These are phyloP conservation scores for Muricea muricata DNA, from an alignment of 92 coral and sea anemone species.

Conservation along the genomic window DNA sequence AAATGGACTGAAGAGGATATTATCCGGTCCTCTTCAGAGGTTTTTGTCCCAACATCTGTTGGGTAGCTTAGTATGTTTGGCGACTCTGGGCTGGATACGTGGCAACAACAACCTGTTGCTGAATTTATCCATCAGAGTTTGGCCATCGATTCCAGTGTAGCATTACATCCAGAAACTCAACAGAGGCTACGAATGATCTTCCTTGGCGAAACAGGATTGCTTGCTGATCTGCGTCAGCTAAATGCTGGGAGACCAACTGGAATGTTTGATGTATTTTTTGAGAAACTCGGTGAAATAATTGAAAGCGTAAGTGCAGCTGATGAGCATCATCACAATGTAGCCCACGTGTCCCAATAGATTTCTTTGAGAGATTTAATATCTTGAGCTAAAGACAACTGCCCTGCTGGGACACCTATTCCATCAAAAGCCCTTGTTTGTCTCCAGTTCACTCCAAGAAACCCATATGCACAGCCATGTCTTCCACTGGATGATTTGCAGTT, in stretches of 20 bases:
- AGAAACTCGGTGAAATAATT: neutral
- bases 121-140: slow-evolving; percentile 54
- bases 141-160: slow-evolving; percentile 57
- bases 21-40: neutral
- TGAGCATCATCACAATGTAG: slow-evolving; percentile 54
- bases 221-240: slow-evolving; percentile 46
- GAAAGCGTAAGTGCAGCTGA: slow-evolving; percentile 38
- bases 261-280: slow-evolving; percentile 33
- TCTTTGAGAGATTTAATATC: slow-evolving; percentile 37
- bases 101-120: too few relatives aligned
- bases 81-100: too few relatives aligned
- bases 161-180: slow-evolving; percentile 57
- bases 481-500: slow-evolving; percentile 32
- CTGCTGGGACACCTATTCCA: slow-evolving; percentile 45
- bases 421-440: slow-evolving; percentile 41
- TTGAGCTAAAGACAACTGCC: slow-evolving; percentile 18
- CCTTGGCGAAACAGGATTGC: slow-evolving; percentile 41
- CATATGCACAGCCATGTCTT: slow-evolving; percentile 36
- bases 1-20: neutral
- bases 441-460: slow-evolving; percentile 60
- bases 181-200: slow-evolving; percentile 56
- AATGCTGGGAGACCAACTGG: slow-evolving; percentile 53
- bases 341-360: slow-evolving; percentile 41
- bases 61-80: too few relatives aligned
- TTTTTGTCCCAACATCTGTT: too few relatives aligned